Conservation (phyloP, 2,113 vertebrate genomes). For the Pelobates fuscus region DNA sequence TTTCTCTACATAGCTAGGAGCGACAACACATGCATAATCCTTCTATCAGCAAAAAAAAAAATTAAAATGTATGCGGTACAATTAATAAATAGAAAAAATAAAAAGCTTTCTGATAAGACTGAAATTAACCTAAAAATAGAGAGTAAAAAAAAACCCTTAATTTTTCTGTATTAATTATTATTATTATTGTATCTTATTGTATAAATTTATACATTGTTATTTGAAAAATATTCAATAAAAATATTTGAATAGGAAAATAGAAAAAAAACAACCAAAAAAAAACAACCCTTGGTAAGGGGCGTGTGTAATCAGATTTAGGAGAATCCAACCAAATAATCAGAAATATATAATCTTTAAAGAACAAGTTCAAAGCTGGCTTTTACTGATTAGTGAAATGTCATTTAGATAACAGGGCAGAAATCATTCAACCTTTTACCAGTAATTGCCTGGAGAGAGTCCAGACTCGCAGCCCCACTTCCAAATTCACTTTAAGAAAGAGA, state of each 20-base stretch:
- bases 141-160: not conserved
- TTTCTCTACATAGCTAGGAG: no score
- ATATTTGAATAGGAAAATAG: no score
- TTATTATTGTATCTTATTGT: no score
- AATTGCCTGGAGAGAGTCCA: conserved; percentile 45
- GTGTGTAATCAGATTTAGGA: conserved; percentile 33
- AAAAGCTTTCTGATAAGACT: no score
- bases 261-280: not conserved
- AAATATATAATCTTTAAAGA: conserved; percentile 39
- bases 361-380: conserved; percentile 46
- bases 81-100: no score
- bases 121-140: conserved; percentile 10
- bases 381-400: conserved; percentile 34
- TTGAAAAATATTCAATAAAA: no score
- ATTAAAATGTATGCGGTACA: no score
- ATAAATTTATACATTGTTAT: no score
- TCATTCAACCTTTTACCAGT: conserved; percentile 41
- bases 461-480: not conserved
- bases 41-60: no score
- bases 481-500: conserved; percentile 40
- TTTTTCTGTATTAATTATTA: not conserved
- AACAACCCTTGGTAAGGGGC: conserved; percentile 4
- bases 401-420: conserved; percentile 30
- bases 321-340: conserved; percentile 33
- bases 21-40: no score